Evolutionary conservation across 1,140 invertebrate species (phyloP).

Genomic region (Aphelinus certus): DNA sequence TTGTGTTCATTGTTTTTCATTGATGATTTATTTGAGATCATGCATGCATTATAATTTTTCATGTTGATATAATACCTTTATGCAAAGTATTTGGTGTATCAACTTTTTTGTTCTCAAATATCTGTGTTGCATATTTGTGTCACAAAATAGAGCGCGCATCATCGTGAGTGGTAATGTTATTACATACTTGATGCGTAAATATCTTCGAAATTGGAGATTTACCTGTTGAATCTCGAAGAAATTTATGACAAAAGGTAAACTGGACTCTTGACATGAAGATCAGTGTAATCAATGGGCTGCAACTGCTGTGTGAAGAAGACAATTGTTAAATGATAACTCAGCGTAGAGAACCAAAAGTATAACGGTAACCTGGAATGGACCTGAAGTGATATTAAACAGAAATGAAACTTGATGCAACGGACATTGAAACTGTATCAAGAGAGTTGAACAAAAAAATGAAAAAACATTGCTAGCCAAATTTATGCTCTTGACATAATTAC

Average conservation of each 20-base stretch:
- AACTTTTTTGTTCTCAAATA: slow-evolving; percentile 8
- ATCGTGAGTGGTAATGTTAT: slow-evolving; percentile 1
- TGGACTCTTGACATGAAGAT: slow-evolving; percentile 32
- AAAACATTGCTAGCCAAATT: slow-evolving; percentile 63
- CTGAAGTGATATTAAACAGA: slow-evolving; percentile 16
- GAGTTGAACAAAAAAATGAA: slow-evolving; percentile 23
- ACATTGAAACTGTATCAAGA: slow-evolving; percentile 7
- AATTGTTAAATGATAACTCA: slow-evolving; percentile 13
- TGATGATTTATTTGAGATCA: slow-evolving; percentile 16
- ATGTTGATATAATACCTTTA: too few species aligned
- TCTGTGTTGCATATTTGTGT: slow-evolving; percentile 22
- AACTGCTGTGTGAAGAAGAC: slow-evolving; percentile 29
- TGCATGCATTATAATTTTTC: slow-evolving; percentile 18
- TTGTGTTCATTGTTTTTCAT: slow-evolving; percentile 14
- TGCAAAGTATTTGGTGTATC: too few species aligned
- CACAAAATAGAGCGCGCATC: slow-evolving; percentile 15
- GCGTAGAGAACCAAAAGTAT: slow-evolving; percentile 19
- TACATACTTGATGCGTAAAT: slow-evolving; percentile 17
- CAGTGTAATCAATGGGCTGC: slow-evolving; percentile 8
- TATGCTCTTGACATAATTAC: slow-evolving; percentile 63
- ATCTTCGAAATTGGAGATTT: slow-evolving; percentile 27
- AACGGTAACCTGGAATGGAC: neutral
- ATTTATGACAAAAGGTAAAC: slow-evolving; percentile 15
- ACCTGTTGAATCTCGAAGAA: slow-evolving; percentile 2
- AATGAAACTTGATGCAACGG: slow-evolving; percentile 8